phyloP scores from a whole-genome alignment of 2,113 vertebrate species.

The Lepus americanus region DNA sequence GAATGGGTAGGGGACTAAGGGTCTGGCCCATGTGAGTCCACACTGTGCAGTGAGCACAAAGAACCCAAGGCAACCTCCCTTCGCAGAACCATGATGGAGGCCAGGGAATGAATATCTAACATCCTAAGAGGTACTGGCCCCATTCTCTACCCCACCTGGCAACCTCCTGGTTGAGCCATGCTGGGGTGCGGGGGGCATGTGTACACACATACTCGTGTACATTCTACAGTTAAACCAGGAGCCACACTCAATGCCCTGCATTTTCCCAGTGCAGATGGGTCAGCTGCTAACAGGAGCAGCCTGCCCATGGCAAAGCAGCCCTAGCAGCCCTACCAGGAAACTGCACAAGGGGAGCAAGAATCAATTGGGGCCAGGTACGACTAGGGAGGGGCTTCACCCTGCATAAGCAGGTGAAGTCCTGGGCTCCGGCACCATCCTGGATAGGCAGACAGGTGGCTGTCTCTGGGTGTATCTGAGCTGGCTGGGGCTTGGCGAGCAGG shows the following conservation, averaged over 20 bases:
- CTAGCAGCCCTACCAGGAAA: not conserved
- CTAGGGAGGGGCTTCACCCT: not conserved
- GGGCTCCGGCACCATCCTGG: not conserved
- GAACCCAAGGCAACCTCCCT: not conserved
- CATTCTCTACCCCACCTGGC: not conserved
- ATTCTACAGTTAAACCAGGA: fast-evolving
- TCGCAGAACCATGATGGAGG: not conserved
- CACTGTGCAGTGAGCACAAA: fast-evolving
- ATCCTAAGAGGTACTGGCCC: too few species aligned
- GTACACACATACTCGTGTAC: not conserved
- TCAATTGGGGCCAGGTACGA: fast-evolving
- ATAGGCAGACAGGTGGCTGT: not conserved
- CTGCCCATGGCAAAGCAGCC: not conserved
- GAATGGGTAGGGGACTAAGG: not conserved
- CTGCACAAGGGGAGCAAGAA: not conserved
- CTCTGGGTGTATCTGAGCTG: not conserved
- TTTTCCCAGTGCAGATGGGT: not conserved
- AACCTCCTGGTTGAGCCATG: not conserved
- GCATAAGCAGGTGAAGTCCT: not conserved
- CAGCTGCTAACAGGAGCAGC: not conserved
- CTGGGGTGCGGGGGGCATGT: not conserved
- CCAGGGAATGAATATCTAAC: too few species aligned
- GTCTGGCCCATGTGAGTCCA: not conserved
- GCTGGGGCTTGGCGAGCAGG: not conserved
- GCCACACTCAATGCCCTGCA: fast-evolving